These are phyloP conservation scores for Apotomis turbidana DNA, from an alignment of 2,888 invertebrate genomes.

Conservation along the genomic window DNA sequence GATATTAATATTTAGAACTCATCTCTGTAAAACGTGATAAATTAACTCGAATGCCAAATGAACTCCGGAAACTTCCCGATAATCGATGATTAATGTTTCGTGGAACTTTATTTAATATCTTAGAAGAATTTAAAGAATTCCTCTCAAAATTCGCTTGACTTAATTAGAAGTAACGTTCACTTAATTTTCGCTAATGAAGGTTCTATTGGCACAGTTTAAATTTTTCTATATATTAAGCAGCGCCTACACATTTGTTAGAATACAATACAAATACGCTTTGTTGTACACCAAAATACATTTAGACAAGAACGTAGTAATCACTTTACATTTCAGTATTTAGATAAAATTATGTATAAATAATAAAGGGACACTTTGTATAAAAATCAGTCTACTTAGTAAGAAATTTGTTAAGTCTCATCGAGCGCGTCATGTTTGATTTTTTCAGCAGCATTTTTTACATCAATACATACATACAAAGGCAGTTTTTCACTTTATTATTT, in stretches of 20 bases:
- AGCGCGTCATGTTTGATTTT: too few species aligned
- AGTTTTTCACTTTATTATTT: too few species aligned
- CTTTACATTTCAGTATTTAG: background rate
- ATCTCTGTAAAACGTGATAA: background rate
- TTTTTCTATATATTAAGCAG: slow-evolving; percentile 6
- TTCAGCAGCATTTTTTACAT: too few species aligned
- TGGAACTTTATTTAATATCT: slow-evolving; percentile 7
- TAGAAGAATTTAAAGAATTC: slow-evolving; percentile 8
- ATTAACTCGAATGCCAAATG: background rate
- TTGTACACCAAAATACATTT: too few species aligned
- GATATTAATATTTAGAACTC: background rate
- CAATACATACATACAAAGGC: too few species aligned
- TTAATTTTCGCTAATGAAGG: slow-evolving; percentile 15
- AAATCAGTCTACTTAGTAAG: too few species aligned
- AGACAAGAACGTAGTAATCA: background rate
- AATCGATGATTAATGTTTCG: slow-evolving; percentile 14
- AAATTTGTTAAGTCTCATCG: too few species aligned
- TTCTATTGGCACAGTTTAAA: background rate
- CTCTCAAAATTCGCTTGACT: slow-evolving; percentile 5
- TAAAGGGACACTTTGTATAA: too few species aligned
- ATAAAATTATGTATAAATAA: too few species aligned
- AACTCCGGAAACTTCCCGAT: background rate
- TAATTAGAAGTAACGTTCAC: slow-evolving; percentile 14
- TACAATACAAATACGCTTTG: too few species aligned
- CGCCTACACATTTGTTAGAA: slow-evolving; percentile 1